Evolutionary conservation across 2,797 vertebrate genomes (phyloP).

Genomic region (Hemitrygon akajei): DNA sequence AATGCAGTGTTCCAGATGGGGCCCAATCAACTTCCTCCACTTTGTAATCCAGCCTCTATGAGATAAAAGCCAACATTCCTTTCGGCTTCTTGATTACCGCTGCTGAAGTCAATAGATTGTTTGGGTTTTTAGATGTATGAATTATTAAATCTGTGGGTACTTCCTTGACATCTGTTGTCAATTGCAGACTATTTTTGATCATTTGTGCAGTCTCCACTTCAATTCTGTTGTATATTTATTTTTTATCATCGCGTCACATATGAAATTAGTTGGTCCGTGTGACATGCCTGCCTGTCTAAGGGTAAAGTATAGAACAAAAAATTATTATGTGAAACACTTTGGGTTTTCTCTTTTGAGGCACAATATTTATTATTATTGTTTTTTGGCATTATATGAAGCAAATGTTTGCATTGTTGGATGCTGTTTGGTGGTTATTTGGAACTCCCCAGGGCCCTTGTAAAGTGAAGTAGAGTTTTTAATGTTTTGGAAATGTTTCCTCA

Average conservation of each 20-base stretch:
- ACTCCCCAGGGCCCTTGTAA: neutral
- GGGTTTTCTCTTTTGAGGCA: neutral
- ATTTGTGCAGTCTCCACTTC: neutral
- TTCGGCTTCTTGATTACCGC: neutral
- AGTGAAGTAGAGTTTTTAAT: neutral
- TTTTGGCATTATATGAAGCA: neutral
- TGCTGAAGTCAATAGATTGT: slow-evolving; percentile 10
- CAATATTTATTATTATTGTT: neutral
- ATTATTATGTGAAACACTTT: neutral
- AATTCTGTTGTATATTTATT: neutral
- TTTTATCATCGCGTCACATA: neutral
- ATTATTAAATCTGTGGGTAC: slow-evolving; percentile 22
- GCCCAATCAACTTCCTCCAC: neutral
- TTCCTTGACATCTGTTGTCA: slow-evolving; percentile 16
- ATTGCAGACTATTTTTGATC: slow-evolving; percentile 28
- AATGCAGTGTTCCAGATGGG: neutral
- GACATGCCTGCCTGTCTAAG: neutral
- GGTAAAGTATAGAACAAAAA: neutral
- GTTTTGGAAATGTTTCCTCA: neutral
- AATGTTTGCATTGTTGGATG: neutral
- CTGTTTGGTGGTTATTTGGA: neutral
- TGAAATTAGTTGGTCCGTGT: neutral
- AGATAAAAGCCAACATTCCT: slow-evolving; percentile 26
- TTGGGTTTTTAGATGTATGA: neutral
- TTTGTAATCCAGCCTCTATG: slow-evolving; percentile 18